Conservation (phyloP, 2,797 vertebrate species). For the Falco peregrinus region DNA sequence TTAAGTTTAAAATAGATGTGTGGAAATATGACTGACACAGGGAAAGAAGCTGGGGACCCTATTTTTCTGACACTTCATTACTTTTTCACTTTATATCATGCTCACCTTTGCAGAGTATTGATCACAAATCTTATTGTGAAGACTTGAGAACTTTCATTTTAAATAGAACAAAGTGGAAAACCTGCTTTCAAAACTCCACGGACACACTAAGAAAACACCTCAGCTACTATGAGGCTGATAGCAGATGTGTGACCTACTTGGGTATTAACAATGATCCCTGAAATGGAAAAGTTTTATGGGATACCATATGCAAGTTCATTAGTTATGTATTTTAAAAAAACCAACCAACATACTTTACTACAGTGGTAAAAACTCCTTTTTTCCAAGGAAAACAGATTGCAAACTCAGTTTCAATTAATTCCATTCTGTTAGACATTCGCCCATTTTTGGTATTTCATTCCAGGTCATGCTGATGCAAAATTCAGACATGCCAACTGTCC, state of each 20-base stretch:
- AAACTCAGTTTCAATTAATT: constrained; percentile 71
- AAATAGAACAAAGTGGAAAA: constrained; percentile 4
- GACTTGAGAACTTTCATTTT: background rate
- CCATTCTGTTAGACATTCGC: constrained; percentile 57
- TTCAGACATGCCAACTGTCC: constrained; percentile 74
- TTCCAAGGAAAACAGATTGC: constrained; percentile 67
- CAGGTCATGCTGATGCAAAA: constrained; percentile 72
- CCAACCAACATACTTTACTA: background rate
- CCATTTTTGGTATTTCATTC: constrained; percentile 60
- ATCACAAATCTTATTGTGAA: background rate
- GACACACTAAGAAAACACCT: background rate
- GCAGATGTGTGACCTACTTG: background rate
- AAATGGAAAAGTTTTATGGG: background rate
- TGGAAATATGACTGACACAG: background rate
- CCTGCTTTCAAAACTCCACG: background rate
- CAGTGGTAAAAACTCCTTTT: background rate
- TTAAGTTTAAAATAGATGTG: background rate
- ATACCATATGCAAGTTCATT: background rate
- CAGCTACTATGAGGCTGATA: background rate
- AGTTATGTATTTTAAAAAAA: background rate
- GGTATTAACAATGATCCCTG: background rate
- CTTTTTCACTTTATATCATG: background rate
- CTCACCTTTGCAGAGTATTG: background rate
- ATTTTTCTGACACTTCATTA: background rate
- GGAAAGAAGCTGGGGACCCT: background rate